Evolutionary conservation across 2,888 invertebrate genomes (phyloP).

Genomic region (Sisyra nigra): DNA sequence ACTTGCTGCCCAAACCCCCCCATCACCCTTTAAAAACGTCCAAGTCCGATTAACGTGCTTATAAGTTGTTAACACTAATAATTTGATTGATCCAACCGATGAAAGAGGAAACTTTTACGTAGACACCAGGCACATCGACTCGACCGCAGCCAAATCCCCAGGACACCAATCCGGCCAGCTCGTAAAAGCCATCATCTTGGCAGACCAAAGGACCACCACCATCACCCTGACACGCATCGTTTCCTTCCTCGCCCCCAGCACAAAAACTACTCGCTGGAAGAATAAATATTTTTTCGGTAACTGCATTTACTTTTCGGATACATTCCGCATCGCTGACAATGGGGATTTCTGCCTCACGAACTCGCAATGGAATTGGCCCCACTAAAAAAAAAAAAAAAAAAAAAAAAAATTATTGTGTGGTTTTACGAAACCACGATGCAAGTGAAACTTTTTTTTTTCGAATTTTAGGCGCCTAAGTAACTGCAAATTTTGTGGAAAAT

Average conservation of each 20-base stretch:
- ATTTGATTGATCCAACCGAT: constrained; percentile 97
- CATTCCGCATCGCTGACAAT: constrained; percentile 88
- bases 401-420: too few relatives aligned
- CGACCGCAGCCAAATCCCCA: constrained; percentile 95
- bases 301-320: constrained; percentile 82
- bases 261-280: constrained; percentile 87
- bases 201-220: constrained; percentile 90
- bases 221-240: constrained; percentile 91
- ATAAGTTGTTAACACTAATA: constrained; percentile 85
- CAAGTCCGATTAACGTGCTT: constrained; percentile 17
- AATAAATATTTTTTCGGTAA: constrained; percentile 88
- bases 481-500: too few relatives aligned
- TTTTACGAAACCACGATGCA: too few relatives aligned
- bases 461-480: too few relatives aligned
- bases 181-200: constrained; percentile 83
- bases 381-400: constrained; percentile 38
- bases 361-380: constrained; percentile 78
- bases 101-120: constrained; percentile 89
- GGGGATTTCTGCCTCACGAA: constrained; percentile 81
- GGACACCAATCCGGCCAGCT: constrained; percentile 82
- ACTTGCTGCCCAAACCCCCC: too few relatives aligned
- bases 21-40: too few relatives aligned
- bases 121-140: constrained; percentile 88
- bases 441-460: too few relatives aligned
- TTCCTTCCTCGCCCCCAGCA: constrained; percentile 83